These are phyloP conservation scores for Okapia johnstoni DNA, from an alignment of 2,113 vertebrate species.

Conservation along the genomic window DNA sequence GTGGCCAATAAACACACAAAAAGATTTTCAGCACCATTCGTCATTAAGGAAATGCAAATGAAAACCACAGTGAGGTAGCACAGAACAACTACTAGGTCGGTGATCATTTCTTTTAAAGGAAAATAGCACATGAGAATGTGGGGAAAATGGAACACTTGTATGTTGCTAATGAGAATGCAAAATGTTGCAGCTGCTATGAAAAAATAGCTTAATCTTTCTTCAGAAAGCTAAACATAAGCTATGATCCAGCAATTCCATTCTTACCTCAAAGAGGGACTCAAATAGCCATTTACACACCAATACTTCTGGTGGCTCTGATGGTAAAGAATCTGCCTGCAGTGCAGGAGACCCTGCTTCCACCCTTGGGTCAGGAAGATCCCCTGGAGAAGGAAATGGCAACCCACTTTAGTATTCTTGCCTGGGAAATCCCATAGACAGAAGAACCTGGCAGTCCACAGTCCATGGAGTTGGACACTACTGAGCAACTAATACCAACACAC, in stretches of 20 bases:
- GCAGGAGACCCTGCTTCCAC: background rate
- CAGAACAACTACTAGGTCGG: background rate
- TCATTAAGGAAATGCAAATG: background rate
- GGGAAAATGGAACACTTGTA: background rate
- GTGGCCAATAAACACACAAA: background rate
- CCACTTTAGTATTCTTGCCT: background rate
- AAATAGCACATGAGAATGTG: background rate
- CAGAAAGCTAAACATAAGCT: background rate
- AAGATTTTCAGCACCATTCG: background rate
- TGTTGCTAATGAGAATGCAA: background rate
- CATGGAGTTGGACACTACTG: background rate
- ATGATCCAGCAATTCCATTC: background rate
- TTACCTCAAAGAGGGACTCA: background rate
- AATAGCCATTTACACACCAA: background rate
- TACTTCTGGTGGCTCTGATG: background rate
- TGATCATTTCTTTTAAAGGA: background rate
- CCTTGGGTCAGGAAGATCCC: background rate
- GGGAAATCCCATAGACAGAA: background rate
- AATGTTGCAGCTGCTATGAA: background rate
- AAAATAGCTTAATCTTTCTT: background rate
- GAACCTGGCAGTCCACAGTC: background rate
- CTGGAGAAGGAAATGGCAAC: background rate
- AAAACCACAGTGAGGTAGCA: background rate
- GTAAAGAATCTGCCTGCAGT: background rate
- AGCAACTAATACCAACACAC: background rate